These are phyloP conservation scores for Halichoeres trimaculatus DNA, from an alignment of 2,113 vertebrate species.

Conservation along the genomic window DNA sequence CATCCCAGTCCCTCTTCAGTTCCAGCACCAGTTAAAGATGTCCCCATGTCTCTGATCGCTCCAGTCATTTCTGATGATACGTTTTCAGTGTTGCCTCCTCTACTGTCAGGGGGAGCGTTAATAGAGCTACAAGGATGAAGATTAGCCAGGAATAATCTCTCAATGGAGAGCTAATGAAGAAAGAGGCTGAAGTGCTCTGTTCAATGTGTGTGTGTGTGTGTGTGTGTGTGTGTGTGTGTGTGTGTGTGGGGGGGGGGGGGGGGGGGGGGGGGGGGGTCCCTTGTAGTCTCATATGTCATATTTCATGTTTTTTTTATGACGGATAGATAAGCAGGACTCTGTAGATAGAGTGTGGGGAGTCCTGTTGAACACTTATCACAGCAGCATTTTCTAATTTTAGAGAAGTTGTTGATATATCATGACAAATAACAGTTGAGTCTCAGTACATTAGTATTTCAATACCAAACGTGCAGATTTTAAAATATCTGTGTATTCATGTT, in stretches of 20 bases:
- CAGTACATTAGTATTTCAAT: too few species aligned
- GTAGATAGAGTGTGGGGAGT: too few species aligned
- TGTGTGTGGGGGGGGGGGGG: background rate
- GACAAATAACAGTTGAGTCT: too few species aligned
- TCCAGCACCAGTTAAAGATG: background rate
- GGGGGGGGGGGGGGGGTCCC: too few species aligned
- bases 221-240: background rate
- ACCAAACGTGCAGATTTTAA: too few species aligned
- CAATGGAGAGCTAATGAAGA: constrained; percentile 32
- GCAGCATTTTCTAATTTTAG: too few species aligned
- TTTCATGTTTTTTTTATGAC: background rate
- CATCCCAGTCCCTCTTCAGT: background rate
- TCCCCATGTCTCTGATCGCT: constrained; percentile 38
- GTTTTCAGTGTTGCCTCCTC: constrained; percentile 15
- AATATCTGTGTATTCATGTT: too few species aligned
- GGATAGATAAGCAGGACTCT: too few species aligned
- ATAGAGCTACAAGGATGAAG: constrained; percentile 33
- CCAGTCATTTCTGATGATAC: constrained; percentile 20
- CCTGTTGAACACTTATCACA: too few species aligned
- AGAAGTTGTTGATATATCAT: too few species aligned
- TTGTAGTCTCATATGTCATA: background rate
- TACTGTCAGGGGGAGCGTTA: constrained; percentile 20
- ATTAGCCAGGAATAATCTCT: constrained; percentile 42
- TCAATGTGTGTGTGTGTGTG: background rate
- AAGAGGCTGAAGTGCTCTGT: constrained; percentile 13